Percentiles rank a stretch among this genome's conserved stretches.
Conservation (phyloP, 2,888 invertebrate species). For the Archaeoteleia sp. region DNA sequence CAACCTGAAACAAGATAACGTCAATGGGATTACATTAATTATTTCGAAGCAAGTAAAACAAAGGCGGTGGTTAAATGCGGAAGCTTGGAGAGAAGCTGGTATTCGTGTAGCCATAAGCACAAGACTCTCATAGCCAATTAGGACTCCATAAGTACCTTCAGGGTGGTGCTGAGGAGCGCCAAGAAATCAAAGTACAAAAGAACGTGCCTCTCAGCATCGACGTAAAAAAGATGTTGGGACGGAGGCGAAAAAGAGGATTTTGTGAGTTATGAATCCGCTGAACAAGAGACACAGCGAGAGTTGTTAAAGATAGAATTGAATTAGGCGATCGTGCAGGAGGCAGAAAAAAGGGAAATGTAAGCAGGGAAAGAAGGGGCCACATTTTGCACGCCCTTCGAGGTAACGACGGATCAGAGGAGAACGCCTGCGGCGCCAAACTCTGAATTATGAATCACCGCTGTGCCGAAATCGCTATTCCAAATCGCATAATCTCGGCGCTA, state of each 20-base stretch:
- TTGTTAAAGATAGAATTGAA: conserved; percentile 39
- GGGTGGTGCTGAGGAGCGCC: conserved; percentile 16
- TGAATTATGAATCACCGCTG: conserved; percentile 44
- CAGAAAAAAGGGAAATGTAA: conserved; percentile 21
- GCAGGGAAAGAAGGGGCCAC: conserved; percentile 8
- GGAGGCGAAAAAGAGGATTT: conserved; percentile 31
- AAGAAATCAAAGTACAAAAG: conserved; percentile 38
- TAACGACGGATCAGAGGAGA: conserved; percentile 30
- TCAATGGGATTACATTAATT: conserved; percentile 10
- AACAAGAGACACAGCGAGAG: conserved; percentile 19
- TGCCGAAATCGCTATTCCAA: conserved; percentile 32
- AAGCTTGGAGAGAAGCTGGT: conserved; percentile 22
- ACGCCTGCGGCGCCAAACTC: conserved; percentile 47
- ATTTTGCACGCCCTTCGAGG: conserved; percentile 38
- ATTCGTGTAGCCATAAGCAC: conserved; percentile 22
- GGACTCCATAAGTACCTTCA: conserved; percentile 25
- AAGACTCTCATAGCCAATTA: conserved; percentile 44
- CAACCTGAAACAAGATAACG: not conserved
- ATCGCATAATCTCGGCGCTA: conserved; percentile 34
- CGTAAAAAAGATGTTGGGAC: conserved; percentile 15
- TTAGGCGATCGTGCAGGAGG: conserved; percentile 29
- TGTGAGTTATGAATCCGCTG: conserved; percentile 28
- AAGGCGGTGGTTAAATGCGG: conserved; percentile 27
- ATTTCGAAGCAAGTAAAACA: conserved; percentile 23
- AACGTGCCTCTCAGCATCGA: conserved; percentile 27